Evolutionary conservation across 2,797 vertebrate species (phyloP), one percentile per base, ranked within the genome.

Genomic region (Podarcis lilfordi): DNA sequence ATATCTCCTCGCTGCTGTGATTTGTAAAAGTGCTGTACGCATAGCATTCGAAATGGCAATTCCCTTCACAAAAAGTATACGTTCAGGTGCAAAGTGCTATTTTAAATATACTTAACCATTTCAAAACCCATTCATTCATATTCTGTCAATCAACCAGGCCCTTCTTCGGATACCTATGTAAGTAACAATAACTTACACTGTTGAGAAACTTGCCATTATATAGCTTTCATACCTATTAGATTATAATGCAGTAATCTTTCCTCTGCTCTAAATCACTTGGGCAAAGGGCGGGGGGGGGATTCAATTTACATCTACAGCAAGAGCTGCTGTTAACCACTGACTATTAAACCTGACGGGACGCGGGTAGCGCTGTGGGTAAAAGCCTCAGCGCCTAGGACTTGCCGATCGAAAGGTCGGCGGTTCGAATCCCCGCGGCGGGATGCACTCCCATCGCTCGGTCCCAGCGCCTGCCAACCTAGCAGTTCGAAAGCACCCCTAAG

Each of bases 281-380:
- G 2, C 4, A 68, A 78, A 90, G 72, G 84, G 89, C 7, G 1
- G 43, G 7, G 40, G 74, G 10, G 29, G 84, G 90, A 74, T 87
- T 79, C 84, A 86, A 91, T 9, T 64, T 72, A 40, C 17, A 86
- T 68, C 68, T 93, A 85, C n/a, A 88, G 80, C 87, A 86, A 92
- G 72, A 91, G 81, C 35, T 85, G 72, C 15, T 13, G 37, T 77
- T 84, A 37, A 21, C 13, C 32, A 19, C 29, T 50, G 43, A 55
- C 40, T 79, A 76, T 79, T 37, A 37, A 8, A 79, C 43, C 69
- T 50, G 76, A 69, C 32, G 32, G 32, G 32, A 32, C 32, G 32
- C 1, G 32, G 32, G 32, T 32, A 32, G 32, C 32, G 32, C 32
- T 32, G 32, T 32, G 32, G 32, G 32, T 32, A 32, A 32, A 32